Base-by-base conservation (phyloP, 2,797 vertebrate species). In the Mus spretus region DNA sequence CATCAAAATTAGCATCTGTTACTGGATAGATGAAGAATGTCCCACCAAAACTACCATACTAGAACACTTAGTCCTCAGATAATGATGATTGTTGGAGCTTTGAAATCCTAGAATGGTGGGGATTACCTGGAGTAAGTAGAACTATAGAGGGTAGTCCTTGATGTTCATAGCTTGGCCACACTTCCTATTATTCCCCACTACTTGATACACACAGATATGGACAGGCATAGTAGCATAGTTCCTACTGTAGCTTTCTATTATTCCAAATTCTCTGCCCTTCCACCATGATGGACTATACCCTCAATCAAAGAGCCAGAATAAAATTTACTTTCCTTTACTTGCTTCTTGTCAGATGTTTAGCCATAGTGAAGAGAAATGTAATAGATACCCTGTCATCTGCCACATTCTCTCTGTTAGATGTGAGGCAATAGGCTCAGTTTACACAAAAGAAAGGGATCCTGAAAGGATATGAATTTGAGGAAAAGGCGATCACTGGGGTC, bases 401-500 rank as follows among this genome's bases (percentile, higher is more conserved):
- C 26, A 1, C 28, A 13, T 86, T 91, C 40, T 84, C 4, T 82
- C 53, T 90, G 12, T 90, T 57, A 74, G 31, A 31, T 90, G 5
- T 44, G 44, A 95, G 50, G 31, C 31, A 83, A 53, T 63, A 80
- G 87, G 0, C 22, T 67, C 37, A 92, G 31, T 4, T 59, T n/a
- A 80, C 37, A 34, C 3, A 61, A 83, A 17, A 67, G 34, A 65
- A 86, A 96, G 31, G 19, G 37, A 87, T 44, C 28, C 57, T 34
- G 50, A 53, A 78, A 47, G 12, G n/a, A 3, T 17, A 4, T 50
- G 31, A 89, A 65, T 77, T 47, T 26, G 12, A 79, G 59, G 14
- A 61, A 14, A 28, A 34, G 14, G 6, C 4, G 6, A 28, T 89
- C 22, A n/a, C 0, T 61, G 14, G 10, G 2, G 0, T 2, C 6